These are phyloP conservation scores for Epizoanthus scotinus DNA, from an alignment of 92 coral and sea anemone species.

Conservation along the genomic window DNA sequence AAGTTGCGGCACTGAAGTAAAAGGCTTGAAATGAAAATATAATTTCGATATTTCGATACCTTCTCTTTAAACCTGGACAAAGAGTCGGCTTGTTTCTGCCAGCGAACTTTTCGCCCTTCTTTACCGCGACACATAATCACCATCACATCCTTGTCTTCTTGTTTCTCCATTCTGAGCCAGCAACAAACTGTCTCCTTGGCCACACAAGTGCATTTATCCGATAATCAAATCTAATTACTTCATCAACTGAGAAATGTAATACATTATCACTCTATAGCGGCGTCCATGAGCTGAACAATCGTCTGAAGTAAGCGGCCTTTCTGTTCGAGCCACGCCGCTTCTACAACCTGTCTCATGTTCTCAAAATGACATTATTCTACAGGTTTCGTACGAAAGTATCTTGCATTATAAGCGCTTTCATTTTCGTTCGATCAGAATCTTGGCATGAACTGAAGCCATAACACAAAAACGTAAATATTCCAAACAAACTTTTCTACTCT, in stretches of 20 bases:
- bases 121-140: conserved; percentile 75
- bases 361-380: background rate
- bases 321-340: background rate
- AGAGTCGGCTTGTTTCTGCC: conserved; percentile 53
- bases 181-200: background rate
- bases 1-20: background rate
- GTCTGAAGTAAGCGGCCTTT: background rate
- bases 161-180: conserved; percentile 29
- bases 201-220: background rate
- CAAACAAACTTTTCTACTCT: background rate
- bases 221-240: background rate
- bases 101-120: conserved; percentile 60
- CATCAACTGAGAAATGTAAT: background rate
- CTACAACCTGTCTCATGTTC: background rate
- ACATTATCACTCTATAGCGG: background rate
- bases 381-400: no score
- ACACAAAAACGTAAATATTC: background rate
- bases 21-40: background rate
- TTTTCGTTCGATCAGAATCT: background rate
- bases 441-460: background rate
- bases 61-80: conserved; percentile 65
- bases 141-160: conserved; percentile 62
- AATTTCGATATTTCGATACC: conserved; percentile 36
- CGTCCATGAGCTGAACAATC: background rate
- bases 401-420: background rate